Evolutionary conservation across 2,113 vertebrate species (phyloP), one percentile per base, ranked within the genome.

Genomic region (Callorhinus ursinus): DNA sequence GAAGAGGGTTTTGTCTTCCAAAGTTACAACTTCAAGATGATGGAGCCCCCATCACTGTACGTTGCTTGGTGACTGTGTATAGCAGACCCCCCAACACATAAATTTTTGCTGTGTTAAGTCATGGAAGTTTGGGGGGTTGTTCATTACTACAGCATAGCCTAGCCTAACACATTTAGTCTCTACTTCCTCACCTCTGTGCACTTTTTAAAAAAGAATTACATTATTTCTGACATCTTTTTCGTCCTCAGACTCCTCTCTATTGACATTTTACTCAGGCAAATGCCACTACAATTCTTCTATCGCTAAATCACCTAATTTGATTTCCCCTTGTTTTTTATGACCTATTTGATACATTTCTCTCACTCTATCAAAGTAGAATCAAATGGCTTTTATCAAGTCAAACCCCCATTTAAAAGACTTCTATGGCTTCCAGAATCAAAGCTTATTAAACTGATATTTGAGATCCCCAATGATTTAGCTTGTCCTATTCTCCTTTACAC

Each of bases 341-440:
- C 24, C 63, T 42, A 31, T 49, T 31, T 28, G 42, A 31, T 77
- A 49, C 53, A 36, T 71, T 85, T 74, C 49, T 89, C 42, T 95
- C 22, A 33, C 59, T 74, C 16, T 42, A 24, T 95, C 46, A 61
- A 91, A 89, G 63, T 11, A 14, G 33, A 57, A 91, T 81, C 12
- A 39, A n/a, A 84, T 49, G 4, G 6, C 19, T 87, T 71, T 83
- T 80, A 72, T 84, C 88, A 80, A 96, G 24, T 84, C 49, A 69
- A 84, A 46, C 28, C 19, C 33, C 19, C 22, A 88, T 19, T 79
- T 79, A 65, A 77, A 88, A 90, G 42, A 33, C 22, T 13, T 83
- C 12, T 79, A 8, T 85, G 87, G 21, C 31, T 90, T 96, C 95
- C 51, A 84, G 71, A 87, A 86, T 55, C 79, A 82, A 89, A 65